Base-by-base conservation (phyloP, 1,140 invertebrate species). In the Myzus persicae region DNA sequence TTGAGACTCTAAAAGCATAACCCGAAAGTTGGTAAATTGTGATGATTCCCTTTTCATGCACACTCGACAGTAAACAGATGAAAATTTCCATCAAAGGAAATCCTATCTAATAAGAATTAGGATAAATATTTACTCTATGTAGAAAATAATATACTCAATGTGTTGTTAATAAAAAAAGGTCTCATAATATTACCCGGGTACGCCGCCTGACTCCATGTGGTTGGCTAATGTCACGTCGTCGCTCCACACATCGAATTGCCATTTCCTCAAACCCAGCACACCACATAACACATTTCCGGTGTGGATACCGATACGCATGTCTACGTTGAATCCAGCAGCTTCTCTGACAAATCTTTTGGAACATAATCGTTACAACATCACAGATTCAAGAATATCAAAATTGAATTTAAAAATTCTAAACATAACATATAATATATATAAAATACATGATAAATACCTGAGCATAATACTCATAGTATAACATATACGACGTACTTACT, bases 181-280 rank as follows among this genome's bases (percentile, higher is more conserved):
- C 40, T n/a, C 26, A 42, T 54, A 95, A 96, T 76, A 76, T 96
- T 95, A 99, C 98, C 99, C 98, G 22, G 99, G 98, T 88, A 98
- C 96, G 90, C 99, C 99, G 31, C 98, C 98, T 82, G 98, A 98
- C 95, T 99, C 99, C 98, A 99, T 99, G 94, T 99, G 97, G 96
- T 99, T 99, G 89, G 99, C 99, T 11, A 99, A 96, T 38, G 98
- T 99, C 94, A 99, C 99, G 95, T 99, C 99, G 96, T 99, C 98
- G 94, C 98, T 99, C 98, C 99, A 99, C 67, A 99, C 98, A 95
- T 99, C 99, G 95, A 98, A 99, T 96, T 99, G 99, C 99, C 98
- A 99, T 95, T 99, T 99, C 90, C 98, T 96, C 18, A 99, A 96
- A 5, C 99, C 99, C 87, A 99, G 96, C n/a, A 99, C 98, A 9